Evolutionary conservation across 2,888 invertebrate genomes (phyloP), one percentile per base, ranked within the genome.

Genomic region (Cryptocheilus praepositus): DNA sequence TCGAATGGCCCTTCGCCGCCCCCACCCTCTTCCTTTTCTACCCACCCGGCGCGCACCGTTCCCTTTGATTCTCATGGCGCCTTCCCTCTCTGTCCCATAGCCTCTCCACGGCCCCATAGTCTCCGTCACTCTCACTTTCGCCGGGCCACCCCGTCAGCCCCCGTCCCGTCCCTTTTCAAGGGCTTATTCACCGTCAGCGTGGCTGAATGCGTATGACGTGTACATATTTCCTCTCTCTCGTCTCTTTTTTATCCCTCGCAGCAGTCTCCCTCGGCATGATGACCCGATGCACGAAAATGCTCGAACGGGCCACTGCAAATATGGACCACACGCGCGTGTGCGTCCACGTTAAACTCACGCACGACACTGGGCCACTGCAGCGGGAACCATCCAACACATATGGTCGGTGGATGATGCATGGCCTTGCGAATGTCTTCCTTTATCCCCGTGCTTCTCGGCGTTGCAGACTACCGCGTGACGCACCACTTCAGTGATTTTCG

Each of bases 161-260:
- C 68, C 44, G 43, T 45, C 49, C 58, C 63, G 64, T 56, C 71
- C 77, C 78, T 74, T 73, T 81, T 81, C 77, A 71, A 77, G 72
- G 79, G 82, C 81, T 83, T 83, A 82, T 84, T 84, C 84, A 82
- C 77, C 81, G 73, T 57, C 44, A 62, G 60, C 71, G 65, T 63
- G 70, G 56, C 71, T 70, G 80, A 81, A 80, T 81, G 80, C 68
- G 75, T 78, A 82, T 83, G 83, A 83, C 83, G 83, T 81, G 81
- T 81, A 80, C 75, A 52, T 54, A 61, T 59, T 45, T 16, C 22
- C 15, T 58, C 46, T 58, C 22, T 15, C 4, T 46, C 18, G 5
- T 45, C 25, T 22, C 16, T 21, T 1, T 21, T 58, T 16, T 18
- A 15, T 16, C 7, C 21, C 45, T 22, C 45, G 2, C 45, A 44